These are phyloP conservation scores for Scaptomyza caliginosa DNA, from an alignment of 2,888 invertebrate species.

Conservation along the genomic window DNA sequence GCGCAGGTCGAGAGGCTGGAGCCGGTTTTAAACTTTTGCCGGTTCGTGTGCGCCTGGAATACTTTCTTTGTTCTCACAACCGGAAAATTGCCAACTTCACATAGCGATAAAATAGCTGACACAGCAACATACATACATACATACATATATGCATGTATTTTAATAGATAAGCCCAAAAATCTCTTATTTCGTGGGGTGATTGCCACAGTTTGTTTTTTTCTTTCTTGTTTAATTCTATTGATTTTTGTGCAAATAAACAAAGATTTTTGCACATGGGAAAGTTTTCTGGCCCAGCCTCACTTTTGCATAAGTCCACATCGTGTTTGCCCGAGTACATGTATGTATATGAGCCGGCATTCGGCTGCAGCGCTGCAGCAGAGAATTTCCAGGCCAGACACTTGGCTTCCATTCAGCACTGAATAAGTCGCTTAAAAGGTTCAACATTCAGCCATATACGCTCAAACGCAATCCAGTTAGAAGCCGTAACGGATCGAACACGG, in stretches of 20 bases:
- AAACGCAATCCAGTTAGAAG: slow-evolving; percentile 73
- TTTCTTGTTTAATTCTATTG: neutral
- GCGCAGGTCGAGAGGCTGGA: slow-evolving; percentile 51
- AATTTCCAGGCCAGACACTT: slow-evolving; percentile 51
- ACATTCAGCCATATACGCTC: slow-evolving; percentile 72
- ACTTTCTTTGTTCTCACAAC: slow-evolving; percentile 72
- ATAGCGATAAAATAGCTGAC: slow-evolving; percentile 28
- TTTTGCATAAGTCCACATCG: slow-evolving; percentile 42
- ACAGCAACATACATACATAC: neutral
- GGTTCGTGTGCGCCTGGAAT: slow-evolving; percentile 53
- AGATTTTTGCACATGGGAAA: slow-evolving; percentile 42
- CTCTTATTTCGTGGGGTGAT: slow-evolving; percentile 12
- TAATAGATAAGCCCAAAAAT: no score
- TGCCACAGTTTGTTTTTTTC: slow-evolving; percentile 7
- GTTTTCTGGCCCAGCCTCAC: slow-evolving; percentile 35
- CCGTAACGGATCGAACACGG: slow-evolving; percentile 67
- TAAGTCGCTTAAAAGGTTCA: slow-evolving; percentile 68
- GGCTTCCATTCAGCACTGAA: slow-evolving; percentile 74
- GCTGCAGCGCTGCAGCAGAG: slow-evolving; percentile 18
- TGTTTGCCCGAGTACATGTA: neutral
- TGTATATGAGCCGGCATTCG: slow-evolving; percentile 20
- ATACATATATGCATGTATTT: neutral
- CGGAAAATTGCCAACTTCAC: slow-evolving; percentile 52
- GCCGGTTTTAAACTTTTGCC: slow-evolving; percentile 64
- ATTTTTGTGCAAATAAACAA: slow-evolving; percentile 49